Conservation (phyloP, 2,888 invertebrate genomes). For the Fissipunctia ypsillon region DNA sequence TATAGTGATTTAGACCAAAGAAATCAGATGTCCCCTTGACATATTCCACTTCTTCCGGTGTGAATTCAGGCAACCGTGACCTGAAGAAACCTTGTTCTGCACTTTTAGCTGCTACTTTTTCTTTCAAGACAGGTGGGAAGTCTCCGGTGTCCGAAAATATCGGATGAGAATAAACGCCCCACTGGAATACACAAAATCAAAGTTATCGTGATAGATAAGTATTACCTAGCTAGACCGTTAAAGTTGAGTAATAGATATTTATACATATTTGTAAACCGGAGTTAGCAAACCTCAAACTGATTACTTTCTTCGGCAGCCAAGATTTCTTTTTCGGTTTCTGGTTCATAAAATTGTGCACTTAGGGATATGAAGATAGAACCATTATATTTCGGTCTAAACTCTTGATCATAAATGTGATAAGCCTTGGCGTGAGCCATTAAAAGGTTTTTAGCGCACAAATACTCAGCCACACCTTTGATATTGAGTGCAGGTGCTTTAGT, state of each 20-base stretch:
- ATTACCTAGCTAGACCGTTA: not conserved
- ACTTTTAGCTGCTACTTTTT: constrained; percentile 89
- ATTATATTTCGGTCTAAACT: constrained; percentile 78
- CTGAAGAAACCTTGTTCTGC: constrained; percentile 88
- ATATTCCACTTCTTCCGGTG: constrained; percentile 90
- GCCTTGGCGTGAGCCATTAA: constrained; percentile 89
- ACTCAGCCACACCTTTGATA: constrained; percentile 82
- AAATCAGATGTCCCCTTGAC: constrained; percentile 92
- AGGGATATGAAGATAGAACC: constrained; percentile 68
- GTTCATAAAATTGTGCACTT: constrained; percentile 79
- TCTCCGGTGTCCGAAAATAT: constrained; percentile 91
- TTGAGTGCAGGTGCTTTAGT: constrained; percentile 74
- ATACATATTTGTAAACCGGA: not conserved
- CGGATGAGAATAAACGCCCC: constrained; percentile 91
- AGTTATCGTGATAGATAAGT: not conserved
- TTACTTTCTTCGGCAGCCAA: constrained; percentile 81
- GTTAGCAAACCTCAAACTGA: constrained; percentile 82
- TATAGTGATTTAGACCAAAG: constrained; percentile 93
- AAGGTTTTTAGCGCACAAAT: constrained; percentile 85
- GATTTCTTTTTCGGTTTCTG: constrained; percentile 85
- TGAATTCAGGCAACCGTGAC: constrained; percentile 91
- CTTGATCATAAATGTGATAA: constrained; percentile 87
- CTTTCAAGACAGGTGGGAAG: constrained; percentile 91
- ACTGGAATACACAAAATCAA: constrained; percentile 73
- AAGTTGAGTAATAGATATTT: not conserved